phyloP scores from a whole-genome alignment of 1,140 invertebrate species.

The Macrobrachium nipponense region DNA sequence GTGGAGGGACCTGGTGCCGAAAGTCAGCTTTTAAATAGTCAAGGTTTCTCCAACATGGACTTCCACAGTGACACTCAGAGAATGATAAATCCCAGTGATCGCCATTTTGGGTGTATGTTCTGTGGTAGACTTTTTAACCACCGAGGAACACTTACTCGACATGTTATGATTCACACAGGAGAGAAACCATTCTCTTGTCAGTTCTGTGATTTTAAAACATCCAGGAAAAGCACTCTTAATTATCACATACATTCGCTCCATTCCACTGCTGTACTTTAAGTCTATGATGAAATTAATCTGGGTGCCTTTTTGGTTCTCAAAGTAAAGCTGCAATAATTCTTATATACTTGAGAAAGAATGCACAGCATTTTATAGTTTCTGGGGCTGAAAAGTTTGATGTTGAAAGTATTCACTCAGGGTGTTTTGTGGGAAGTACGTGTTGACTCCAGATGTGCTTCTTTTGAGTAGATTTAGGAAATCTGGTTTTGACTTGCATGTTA shows the following conservation, averaged over 20 bases:
- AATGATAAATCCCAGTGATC: neutral
- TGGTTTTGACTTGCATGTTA: too few species aligned
- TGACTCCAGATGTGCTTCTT: too few species aligned
- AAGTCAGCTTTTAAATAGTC: conserved; percentile 26
- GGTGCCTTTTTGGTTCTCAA: neutral
- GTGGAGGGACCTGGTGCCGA: conserved; percentile 34
- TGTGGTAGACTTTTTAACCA: conserved; percentile 36
- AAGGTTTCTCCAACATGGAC: conserved; percentile 24
- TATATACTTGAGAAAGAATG: too few species aligned
- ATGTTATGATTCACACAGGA: conserved; percentile 47
- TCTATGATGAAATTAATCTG: neutral
- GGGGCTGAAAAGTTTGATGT: too few species aligned
- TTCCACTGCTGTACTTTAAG: neutral
- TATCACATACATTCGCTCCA: conserved; percentile 39
- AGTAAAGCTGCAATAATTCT: too few species aligned
- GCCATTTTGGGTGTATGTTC: conserved; percentile 43
- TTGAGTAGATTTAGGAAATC: too few species aligned
- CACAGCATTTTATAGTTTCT: too few species aligned
- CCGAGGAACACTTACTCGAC: conserved; percentile 37
- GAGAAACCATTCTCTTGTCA: conserved; percentile 43
- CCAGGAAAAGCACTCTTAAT: conserved; percentile 36
- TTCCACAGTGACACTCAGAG: conserved; percentile 23
- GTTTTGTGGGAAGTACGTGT: too few species aligned
- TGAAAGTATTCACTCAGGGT: too few species aligned
- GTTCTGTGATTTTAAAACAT: conserved; percentile 40